Percentiles rank a stretch among this genome's conserved stretches.
Conservation (phyloP, 2,888 invertebrate genomes). For the Pristionchus maxplancki region DNA sequence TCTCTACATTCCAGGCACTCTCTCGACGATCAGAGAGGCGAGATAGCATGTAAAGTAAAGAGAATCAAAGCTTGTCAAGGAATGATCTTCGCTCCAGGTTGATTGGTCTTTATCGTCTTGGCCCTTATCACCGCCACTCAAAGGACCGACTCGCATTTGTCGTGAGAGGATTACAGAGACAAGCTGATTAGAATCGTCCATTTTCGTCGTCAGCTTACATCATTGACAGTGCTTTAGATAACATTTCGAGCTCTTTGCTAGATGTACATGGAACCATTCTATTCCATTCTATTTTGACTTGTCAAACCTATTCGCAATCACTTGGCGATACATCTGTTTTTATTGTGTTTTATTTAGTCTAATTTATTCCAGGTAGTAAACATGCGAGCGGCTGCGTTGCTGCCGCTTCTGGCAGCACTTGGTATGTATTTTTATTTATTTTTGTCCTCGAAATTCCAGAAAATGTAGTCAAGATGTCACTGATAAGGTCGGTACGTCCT, state of each 20-base stretch:
- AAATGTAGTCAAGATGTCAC: too few relatives aligned
- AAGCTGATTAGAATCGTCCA: neutral
- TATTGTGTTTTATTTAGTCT: neutral
- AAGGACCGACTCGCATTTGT: neutral
- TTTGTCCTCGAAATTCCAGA: too few relatives aligned
- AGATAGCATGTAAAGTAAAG: too few relatives aligned
- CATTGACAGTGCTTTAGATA: neutral
- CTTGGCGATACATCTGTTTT: neutral
- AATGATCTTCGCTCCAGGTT: neutral
- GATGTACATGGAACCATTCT: too few relatives aligned
- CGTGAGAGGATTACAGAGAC: neutral
- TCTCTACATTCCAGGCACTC: too few relatives aligned
- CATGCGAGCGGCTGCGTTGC: neutral
- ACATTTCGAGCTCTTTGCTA: too few relatives aligned
- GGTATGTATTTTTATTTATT: neutral
- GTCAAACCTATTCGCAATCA: neutral
- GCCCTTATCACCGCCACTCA: neutral
- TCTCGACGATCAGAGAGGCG: too few relatives aligned
- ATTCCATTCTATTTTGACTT: too few relatives aligned
- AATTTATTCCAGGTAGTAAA: neutral
- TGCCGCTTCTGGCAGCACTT: neutral
- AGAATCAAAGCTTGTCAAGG: too few relatives aligned
- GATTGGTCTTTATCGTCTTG: neutral
- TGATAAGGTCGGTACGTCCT: neutral
- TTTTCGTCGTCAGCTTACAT: neutral